Evolutionary conservation across 2,113 vertebrate genomes (phyloP).

Genomic region (Cyprinodon tularosa): DNA sequence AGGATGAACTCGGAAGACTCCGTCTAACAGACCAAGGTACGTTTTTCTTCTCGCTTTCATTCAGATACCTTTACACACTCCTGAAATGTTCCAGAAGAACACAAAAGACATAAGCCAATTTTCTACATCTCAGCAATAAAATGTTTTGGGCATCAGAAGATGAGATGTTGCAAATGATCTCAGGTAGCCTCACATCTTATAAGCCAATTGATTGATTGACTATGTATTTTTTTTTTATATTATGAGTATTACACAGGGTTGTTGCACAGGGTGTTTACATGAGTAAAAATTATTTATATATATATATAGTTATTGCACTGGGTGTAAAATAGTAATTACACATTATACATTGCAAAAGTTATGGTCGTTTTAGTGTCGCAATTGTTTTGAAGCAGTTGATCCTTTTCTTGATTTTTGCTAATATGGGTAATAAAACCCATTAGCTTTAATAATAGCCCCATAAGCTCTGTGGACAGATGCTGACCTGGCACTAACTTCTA

Average conservation of each 20-base stretch:
- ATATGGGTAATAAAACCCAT: not conserved
- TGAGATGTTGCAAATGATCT: not conserved
- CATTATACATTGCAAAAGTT: no score
- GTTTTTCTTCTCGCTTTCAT: not conserved
- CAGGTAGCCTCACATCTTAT: not conserved
- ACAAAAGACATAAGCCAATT: not conserved
- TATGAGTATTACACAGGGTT: no score
- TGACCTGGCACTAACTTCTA: not conserved
- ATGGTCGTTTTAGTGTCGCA: no score
- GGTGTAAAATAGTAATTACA: no score
- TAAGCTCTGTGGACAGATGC: not conserved
- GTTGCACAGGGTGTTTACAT: no score
- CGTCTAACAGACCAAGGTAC: conserved; percentile 64
- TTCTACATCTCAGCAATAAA: not conserved
- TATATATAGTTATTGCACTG: no score
- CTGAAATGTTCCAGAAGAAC: not conserved
- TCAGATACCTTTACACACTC: not conserved
- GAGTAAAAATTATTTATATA: no score
- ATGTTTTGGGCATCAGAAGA: not conserved
- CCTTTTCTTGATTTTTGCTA: not conserved
- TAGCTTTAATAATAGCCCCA: not conserved
- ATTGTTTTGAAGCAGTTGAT: no score
- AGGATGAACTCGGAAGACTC: conserved; percentile 71
- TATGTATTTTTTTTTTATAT: no score
- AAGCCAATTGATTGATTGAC: no score